phyloP scores from a whole-genome alignment of 2,888 invertebrate genomes.

The Brenthis hecate region DNA sequence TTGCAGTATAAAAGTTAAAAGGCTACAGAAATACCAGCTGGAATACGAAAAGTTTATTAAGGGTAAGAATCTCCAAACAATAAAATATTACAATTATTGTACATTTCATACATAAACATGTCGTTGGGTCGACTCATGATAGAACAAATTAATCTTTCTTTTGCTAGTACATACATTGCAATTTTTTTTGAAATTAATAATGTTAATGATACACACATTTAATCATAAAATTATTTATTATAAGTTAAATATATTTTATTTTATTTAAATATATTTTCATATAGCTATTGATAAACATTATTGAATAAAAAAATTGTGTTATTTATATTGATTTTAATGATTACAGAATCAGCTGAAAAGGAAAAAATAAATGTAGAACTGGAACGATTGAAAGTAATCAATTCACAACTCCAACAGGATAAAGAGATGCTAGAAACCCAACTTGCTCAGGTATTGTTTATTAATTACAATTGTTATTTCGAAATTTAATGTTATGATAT shows the following conservation, averaged over 20 bases:
- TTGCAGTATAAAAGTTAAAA: slow-evolving; percentile 95
- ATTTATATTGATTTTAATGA: neutral
- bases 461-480: slow-evolving; percentile 40
- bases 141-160: no score
- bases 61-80: slow-evolving; percentile 51
- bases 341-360: slow-evolving; percentile 80
- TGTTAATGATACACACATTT: no score
- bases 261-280: no score
- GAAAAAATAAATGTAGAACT: slow-evolving; percentile 85
- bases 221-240: no score
- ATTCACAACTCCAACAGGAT: slow-evolving; percentile 70
- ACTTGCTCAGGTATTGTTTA: slow-evolving; percentile 57
- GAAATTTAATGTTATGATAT: no score
- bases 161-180: no score
- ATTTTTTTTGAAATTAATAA: no score
- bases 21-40: slow-evolving; percentile 96
- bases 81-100: neutral
- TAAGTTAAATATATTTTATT: no score
- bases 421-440: slow-evolving; percentile 67
- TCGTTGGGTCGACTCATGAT: no score
- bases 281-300: no score
- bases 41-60: slow-evolving; percentile 85
- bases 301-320: no score
- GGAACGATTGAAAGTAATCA: slow-evolving; percentile 71
- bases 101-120: no score